phyloP scores from a whole-genome alignment of 2,113 vertebrate genomes.

The Chrysochloris asiatica region DNA sequence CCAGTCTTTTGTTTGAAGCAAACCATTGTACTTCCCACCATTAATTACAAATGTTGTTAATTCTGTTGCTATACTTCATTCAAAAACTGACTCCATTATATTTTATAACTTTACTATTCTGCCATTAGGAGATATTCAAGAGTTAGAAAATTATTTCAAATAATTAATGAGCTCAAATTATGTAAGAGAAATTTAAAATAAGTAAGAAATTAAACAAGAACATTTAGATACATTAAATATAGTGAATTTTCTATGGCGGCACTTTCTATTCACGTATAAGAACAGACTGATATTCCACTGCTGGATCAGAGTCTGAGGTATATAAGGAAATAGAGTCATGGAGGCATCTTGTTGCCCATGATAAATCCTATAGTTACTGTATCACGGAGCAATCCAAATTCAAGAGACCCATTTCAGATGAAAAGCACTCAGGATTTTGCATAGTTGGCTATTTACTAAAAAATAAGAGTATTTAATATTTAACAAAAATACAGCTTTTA shows the following conservation, averaged over 20 bases:
- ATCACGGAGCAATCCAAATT: accelerated
- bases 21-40: not conserved
- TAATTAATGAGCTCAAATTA: not conserved
- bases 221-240: not conserved
- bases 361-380: accelerated
- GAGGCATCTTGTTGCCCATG: too few relatives aligned
- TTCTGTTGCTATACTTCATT: not conserved
- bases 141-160: not conserved
- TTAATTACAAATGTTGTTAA: not conserved
- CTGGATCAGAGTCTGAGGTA: not conserved
- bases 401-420: not conserved
- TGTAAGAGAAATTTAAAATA: not conserved
- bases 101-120: not conserved
- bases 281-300: not conserved
- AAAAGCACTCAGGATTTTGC: not conserved
- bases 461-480: not conserved
- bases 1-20: not conserved
- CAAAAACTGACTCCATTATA: not conserved
- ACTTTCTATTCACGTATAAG: not conserved
- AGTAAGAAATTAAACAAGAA: not conserved
- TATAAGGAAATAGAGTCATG: not conserved
- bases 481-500: accelerated
- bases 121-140: not conserved
- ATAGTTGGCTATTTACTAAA: not conserved
- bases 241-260: not conserved